Base-by-base conservation (phyloP, 2,888 invertebrate genomes). In the Aphidius colemani region DNA sequence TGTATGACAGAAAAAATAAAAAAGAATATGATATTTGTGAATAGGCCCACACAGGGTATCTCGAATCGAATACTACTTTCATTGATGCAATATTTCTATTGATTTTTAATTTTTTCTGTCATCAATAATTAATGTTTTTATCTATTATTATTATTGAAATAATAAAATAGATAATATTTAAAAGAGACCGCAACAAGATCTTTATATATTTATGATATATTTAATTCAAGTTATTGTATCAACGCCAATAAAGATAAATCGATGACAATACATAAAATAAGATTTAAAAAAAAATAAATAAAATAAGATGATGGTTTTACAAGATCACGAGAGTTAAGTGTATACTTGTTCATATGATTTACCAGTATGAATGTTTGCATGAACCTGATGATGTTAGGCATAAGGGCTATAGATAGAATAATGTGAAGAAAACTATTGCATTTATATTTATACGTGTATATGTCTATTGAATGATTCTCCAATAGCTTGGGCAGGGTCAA, bases 201-300 rank as follows among this genome's bases (percentile, higher is more conserved):
- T 44, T n/a, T 30, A 39, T 41, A 53, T 46, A 46, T 63, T 51
- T 51, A 50, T 56, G 56, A 30, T 30, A 30, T 30, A 30, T 30
- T 30, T 30, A 30, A 30, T 30, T 30, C 30, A 74, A 72, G 80
- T 51, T 74, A 74, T 74, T 75, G 75, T 77, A 79, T 77, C 74
- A 76, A 74, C 73, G 81, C 75, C 80, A 78, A 79, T 81, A 80
- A 78, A 77, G 77, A 30, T 30, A 30, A 79, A 78, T 77, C 78
- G 76, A 78, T 80, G 81, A 79, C 78, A 78, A 76, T 78, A 30
- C 30, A 82, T 82, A 81, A 82, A 81, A 81, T 80, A 18, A 18
- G 2, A 18, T 18, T 18, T 18, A 18, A 18, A 18, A 18, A 2
- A 13, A 1, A 18, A 18, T 18, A 18, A 18, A 18, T 18, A 79